These are phyloP conservation scores for Paralichthys olivaceus DNA, from an alignment of 2,113 vertebrate species.

Conservation along the genomic window DNA sequence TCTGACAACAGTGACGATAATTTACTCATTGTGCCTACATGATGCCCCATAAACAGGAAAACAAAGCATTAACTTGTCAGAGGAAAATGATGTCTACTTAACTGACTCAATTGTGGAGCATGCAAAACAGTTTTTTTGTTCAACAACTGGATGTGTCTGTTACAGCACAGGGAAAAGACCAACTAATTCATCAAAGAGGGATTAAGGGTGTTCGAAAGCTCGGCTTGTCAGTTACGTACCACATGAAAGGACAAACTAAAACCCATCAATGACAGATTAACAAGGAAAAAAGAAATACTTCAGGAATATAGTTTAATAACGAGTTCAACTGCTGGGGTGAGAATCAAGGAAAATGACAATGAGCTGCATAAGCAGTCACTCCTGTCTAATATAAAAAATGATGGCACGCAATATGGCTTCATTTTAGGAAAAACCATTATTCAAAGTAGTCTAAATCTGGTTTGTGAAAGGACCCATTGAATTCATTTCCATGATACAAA, in stretches of 20 bases:
- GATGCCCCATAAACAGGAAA: constrained; percentile 76
- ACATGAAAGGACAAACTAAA: constrained; percentile 60
- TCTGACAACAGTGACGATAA: constrained; percentile 77
- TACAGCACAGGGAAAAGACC: constrained; percentile 42
- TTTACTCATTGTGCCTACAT: constrained; percentile 78
- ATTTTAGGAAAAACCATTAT: constrained; percentile 44
- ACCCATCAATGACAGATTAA: constrained; percentile 70
- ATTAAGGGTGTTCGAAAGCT: constrained; percentile 56
- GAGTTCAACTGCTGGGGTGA: constrained; percentile 59
- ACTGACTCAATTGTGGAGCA: constrained; percentile 64
- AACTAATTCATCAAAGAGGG: constrained; percentile 64
- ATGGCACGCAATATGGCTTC: constrained; percentile 37
- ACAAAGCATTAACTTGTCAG: constrained; percentile 80
- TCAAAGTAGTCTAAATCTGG: constrained; percentile 48
- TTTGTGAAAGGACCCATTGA: constrained; percentile 43
- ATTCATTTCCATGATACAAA: constrained; percentile 44
- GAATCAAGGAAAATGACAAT: constrained; percentile 57
- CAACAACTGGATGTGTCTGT: constrained; percentile 63
- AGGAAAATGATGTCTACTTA: constrained; percentile 76
- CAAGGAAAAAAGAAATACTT: constrained; percentile 56
- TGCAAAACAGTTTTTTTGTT: constrained; percentile 60
- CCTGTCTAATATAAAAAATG: constrained; percentile 43
- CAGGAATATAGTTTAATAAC: constrained; percentile 62
- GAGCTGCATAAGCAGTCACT: constrained; percentile 53
- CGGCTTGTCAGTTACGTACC: constrained; percentile 58